Evolutionary conservation across 2,888 invertebrate species (phyloP), one percentile per base, ranked within the genome.

Genomic region (Polietes domitor): DNA sequence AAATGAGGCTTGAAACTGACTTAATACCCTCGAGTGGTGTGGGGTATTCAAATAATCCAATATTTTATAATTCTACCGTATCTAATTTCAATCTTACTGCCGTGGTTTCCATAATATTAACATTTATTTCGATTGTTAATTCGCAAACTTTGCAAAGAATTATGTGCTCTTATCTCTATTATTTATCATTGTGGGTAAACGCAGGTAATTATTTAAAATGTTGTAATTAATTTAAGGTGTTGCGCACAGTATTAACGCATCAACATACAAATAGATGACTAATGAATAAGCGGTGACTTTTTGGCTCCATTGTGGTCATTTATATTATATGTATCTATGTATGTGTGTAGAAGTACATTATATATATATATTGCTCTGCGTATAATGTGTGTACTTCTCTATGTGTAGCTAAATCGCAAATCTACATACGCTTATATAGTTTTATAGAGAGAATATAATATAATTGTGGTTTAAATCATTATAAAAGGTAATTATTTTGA

Each of bases 271-370:
- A 55, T 53, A 65, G n/a, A 63, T 63, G 17, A 28, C 68, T 80
- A 74, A 70, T 80, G 58, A 76, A 83, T 76, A 55, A 70, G 72
- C 79, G 76, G 72, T 83, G 80, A 80, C 83, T 83, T 83, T 77
- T 73, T 83, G 68, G 80, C 72, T 32, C 15, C 37, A 68, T 63
- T 80, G 80, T 55, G 83, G 80, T 77, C 32, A 77, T 61, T 70
- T 70, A 5, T 0, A 53, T 77, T 77, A 61, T 19, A 73, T 65
- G 28, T 28, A 9, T 19, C 19, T 9, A 53, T 21, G 9, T 53
- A 53, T 12, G 21, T 21, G 5, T 2, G 21, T 53, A 5, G 1
- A 47, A 5, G n/a, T 47, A 47, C 6, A n/a, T n/a, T n/a, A n/a
- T n/a, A n/a, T n/a, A n/a, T n/a, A n/a, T n/a, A n/a, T n/a, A n/a